These are phyloP conservation scores for Lumbricus terrestris DNA, from an alignment of 2,888 invertebrate genomes.

Conservation along the genomic window DNA sequence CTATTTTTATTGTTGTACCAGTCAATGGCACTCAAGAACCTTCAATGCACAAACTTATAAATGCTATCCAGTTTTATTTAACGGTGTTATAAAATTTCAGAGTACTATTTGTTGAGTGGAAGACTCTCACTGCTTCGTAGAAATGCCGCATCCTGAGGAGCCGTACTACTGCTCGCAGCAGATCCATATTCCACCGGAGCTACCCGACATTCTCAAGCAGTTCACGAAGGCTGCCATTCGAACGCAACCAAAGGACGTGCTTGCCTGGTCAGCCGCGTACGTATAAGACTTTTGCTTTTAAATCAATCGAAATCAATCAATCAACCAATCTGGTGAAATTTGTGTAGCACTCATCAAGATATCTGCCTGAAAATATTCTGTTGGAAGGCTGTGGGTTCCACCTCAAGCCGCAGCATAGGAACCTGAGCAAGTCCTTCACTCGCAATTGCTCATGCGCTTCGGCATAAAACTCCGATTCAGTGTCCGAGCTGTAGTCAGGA, in stretches of 20 bases:
- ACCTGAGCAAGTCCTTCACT: no score
- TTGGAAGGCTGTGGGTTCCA: no score
- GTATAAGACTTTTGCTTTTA: conserved; percentile 38
- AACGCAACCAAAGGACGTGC: conserved; percentile 82
- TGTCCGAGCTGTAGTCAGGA: no score
- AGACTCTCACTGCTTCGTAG: neutral
- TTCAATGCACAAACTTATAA: neutral
- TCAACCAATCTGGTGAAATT: no score
- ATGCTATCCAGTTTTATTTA: neutral
- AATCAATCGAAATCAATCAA: no score
- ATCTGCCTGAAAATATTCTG: no score
- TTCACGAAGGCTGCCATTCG: conserved; percentile 88
- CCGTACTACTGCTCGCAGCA: conserved; percentile 79
- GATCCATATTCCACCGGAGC: conserved; percentile 78
- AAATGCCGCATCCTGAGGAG: conserved; percentile 62
- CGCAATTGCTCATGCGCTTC: no score
- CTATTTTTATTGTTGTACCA: no score
- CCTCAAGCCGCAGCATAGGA: no score
- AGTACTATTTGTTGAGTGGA: neutral
- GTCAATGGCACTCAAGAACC: neutral
- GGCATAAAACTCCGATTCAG: no score
- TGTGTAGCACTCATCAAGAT: no score
- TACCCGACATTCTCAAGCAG: conserved; percentile 79
- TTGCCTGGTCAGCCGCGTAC: conserved; percentile 74
- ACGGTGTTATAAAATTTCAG: neutral